A percentile compares a stretch with the other conserved stretches of the same genome.
These are phyloP conservation scores for Paralvinella palmiformis DNA, from an alignment of 1,140 invertebrate genomes.

Conservation along the genomic window DNA sequence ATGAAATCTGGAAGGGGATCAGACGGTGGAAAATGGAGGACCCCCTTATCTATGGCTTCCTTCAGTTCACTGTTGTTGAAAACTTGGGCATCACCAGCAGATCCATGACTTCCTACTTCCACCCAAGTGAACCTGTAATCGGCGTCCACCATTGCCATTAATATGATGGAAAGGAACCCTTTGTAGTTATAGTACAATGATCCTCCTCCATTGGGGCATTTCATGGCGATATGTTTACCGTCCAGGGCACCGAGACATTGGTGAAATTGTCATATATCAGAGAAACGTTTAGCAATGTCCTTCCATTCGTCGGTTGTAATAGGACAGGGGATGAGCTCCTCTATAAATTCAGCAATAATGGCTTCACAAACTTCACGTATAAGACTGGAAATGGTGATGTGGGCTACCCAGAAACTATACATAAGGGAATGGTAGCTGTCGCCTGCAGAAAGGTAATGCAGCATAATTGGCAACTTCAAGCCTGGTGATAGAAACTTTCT, in stretches of 20 bases:
- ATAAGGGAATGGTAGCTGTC: neutral
- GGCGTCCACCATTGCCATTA: constrained; percentile 20
- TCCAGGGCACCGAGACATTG: constrained; percentile 20
- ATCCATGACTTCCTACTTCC: constrained; percentile 15
- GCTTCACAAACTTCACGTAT: neutral
- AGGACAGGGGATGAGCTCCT: neutral
- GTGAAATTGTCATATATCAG: constrained; percentile 17
- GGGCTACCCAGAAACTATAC: neutral
- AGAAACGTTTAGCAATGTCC: constrained; percentile 10
- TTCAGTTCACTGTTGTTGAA: too few relatives aligned
- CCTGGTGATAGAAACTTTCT: too few relatives aligned
- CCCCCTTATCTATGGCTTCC: too few relatives aligned
- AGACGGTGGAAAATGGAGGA: too few relatives aligned
- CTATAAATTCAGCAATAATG: neutral
- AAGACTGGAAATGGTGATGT: neutral
- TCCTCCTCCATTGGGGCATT: constrained; percentile 1
- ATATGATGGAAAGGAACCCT: constrained; percentile 5
- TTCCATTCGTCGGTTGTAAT: constrained; percentile 11
- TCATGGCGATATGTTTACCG: constrained; percentile 18
- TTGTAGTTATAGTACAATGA: constrained; percentile 21
- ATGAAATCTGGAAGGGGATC: too few relatives aligned
- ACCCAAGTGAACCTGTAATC: constrained; percentile 18
- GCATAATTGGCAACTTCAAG: too few relatives aligned
- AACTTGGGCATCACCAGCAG: neutral
- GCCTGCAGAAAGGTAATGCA: neutral